Evolutionary conservation across 2,888 invertebrate genomes (phyloP), one percentile per base, ranked within the genome.

Genomic region (Cheilosia variabilis): DNA sequence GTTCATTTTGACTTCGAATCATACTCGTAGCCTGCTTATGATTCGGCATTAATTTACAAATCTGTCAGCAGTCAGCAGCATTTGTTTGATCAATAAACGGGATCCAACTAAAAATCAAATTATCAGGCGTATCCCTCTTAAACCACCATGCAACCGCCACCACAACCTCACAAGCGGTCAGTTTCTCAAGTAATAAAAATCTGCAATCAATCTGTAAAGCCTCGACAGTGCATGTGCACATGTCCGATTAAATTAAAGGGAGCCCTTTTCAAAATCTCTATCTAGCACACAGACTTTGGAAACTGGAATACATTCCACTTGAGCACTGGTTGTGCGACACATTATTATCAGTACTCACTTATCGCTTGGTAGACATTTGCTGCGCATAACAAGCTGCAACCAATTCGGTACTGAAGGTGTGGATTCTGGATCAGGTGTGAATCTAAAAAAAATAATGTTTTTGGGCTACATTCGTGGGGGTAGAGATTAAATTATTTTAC

Each of bases 351-450:
- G 6, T 41, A 60, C 86, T 86, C 50, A 87, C 87, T 69, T 84
- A 60, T 84, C 80, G 68, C 43, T 77, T 19, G 82, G 55, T 19
- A 88, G 89, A 88, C 90, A 90, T 90, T 92, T 92, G 88, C 90
- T 92, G 75, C 90, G 90, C 91, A 92, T 92, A 60, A 92, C 92
- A 88, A 92, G 88, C 88, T 92, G 91, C 88, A 92, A 83, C 92
- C 92, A 92, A 88, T 92, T 92, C 77, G 92, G 92, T 22, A 91
- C 88, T 10, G 91, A 89, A 41, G 89, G 88, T 62, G 88, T 87
- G 52, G 91, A 89, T 55, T 89, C 88, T 58, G 90, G 90, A 88
- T 92, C 91, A 55, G 92, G 92, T 55, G 92, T 92, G 84, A 88
- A 92, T 89, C 92, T 92, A 72, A 2, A 62, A 68, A 58, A 41